Conservation (phyloP, 2,113 vertebrate species). For the Acanthochromis polyacanthus region DNA sequence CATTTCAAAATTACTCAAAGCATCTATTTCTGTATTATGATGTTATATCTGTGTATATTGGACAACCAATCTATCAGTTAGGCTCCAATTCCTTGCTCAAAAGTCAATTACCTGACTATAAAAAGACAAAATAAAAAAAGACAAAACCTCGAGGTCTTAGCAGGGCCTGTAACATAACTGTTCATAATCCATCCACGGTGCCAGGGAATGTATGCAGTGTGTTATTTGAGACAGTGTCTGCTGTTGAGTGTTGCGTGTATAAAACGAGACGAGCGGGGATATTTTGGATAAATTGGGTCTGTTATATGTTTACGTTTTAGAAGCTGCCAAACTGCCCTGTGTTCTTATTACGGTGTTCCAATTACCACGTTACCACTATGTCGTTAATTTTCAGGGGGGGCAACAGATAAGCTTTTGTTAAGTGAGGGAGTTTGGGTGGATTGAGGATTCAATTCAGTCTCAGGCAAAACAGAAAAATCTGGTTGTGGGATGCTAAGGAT, state of each 20-base stretch:
- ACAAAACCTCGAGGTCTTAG: not conserved
- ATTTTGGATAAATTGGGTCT: conserved; percentile 46
- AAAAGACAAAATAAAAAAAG: not conserved
- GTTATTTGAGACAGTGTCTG: conserved; percentile 69
- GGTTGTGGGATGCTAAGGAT: conserved; percentile 30
- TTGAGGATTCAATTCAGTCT: conserved; percentile 45
- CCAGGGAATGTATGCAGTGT: conserved; percentile 52
- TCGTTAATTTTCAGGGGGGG: conserved; percentile 27
- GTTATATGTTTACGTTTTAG: conserved; percentile 78
- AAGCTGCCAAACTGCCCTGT: conserved; percentile 84
- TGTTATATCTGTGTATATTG: too few relatives aligned
- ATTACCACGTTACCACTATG: conserved; percentile 51
- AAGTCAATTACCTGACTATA: not conserved
- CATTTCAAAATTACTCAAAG: too few relatives aligned
- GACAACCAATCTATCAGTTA: too few relatives aligned
- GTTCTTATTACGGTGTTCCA: conserved; percentile 70
- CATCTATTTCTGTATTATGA: too few relatives aligned
- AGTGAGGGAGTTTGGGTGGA: not conserved
- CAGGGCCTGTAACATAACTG: not conserved
- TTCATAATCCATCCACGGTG: conserved; percentile 6
- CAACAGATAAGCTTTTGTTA: conserved; percentile 13
- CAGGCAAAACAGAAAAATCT: conserved; percentile 42
- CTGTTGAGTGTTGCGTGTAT: conserved; percentile 28
- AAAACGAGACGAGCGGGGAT: conserved; percentile 21
- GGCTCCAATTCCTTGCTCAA: not conserved